phyloP scores from a whole-genome alignment of 2,797 vertebrate genomes.

The Austrolebias charrua region DNA sequence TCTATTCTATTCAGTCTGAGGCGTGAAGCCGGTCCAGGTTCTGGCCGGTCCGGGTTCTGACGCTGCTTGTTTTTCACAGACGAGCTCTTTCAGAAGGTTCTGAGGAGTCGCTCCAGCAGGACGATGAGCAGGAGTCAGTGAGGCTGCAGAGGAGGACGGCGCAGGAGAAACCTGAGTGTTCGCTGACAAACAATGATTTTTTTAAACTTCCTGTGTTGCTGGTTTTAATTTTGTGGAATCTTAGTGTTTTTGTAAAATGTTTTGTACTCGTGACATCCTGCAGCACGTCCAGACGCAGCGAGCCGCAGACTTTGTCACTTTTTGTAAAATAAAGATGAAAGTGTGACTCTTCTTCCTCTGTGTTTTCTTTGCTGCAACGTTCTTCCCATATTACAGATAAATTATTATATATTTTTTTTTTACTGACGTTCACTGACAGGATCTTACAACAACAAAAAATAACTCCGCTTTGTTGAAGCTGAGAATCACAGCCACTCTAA shows the following conservation, averaged over 20 bases:
- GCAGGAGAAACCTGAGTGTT: not conserved
- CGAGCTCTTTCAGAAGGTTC: constrained; percentile 75
- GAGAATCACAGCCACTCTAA: too few species aligned
- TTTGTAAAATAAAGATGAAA: constrained; percentile 62
- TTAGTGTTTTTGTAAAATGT: constrained; percentile 38
- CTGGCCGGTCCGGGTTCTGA: not conserved
- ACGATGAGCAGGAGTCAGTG: constrained; percentile 64
- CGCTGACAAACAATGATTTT: not conserved
- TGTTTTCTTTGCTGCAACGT: not conserved
- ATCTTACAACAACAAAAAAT: too few species aligned
- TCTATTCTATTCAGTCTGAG: not conserved
- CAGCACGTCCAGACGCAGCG: constrained; percentile 68
- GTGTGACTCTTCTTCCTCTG: not conserved
- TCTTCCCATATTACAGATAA: too few species aligned
- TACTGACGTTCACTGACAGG: too few species aligned
- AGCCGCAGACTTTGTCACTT: constrained; percentile 30
- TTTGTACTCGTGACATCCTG: constrained; percentile 45
- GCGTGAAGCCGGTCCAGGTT: not conserved
- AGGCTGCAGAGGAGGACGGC: constrained; percentile 5
- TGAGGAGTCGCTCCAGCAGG: constrained; percentile 75
- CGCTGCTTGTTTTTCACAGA: constrained; percentile 48
- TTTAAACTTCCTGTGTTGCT: constrained; percentile 32
- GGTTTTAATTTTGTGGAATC: constrained; percentile 16
- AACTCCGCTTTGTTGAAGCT: too few species aligned
- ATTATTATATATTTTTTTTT: too few species aligned